phyloP scores from a whole-genome alignment of 2,888 invertebrate genomes.

The Marronus borbonicus region DNA sequence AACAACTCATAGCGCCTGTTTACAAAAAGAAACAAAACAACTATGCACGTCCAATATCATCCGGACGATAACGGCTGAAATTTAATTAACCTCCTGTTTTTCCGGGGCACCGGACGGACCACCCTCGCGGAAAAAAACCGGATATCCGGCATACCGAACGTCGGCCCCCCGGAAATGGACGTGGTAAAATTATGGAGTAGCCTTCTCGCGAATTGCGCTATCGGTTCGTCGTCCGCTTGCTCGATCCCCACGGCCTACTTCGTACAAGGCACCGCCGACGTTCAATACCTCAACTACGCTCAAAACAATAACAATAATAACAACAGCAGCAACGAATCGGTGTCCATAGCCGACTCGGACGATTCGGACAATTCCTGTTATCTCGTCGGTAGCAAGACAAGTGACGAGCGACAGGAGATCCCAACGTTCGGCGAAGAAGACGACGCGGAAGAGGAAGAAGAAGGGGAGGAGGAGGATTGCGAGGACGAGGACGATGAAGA shows the following conservation, averaged over 20 bases:
- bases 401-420: slow-evolving; percentile 10
- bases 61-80: slow-evolving; percentile 49
- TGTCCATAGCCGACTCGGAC: slow-evolving; percentile 26
- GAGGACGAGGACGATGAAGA: slow-evolving; percentile 49
- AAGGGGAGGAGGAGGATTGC: slow-evolving; percentile 51
- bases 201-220: slow-evolving; percentile 55
- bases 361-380: slow-evolving; percentile 50
- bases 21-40: slow-evolving; percentile 54
- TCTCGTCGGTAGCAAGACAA: background rate
- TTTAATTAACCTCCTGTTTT: slow-evolving; percentile 43
- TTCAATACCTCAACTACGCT: slow-evolving; percentile 52
- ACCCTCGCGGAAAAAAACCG: background rate
- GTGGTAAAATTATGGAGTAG: slow-evolving; percentile 57
- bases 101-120: slow-evolving; percentile 2
- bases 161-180: slow-evolving; percentile 54
- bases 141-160: too few relatives aligned
- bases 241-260: slow-evolving; percentile 56
- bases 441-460: slow-evolving; percentile 53
- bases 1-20: slow-evolving; percentile 53
- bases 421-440: slow-evolving; percentile 46
- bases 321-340: slow-evolving; percentile 53
- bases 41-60: slow-evolving; percentile 50
- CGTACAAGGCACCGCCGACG: slow-evolving; percentile 54
- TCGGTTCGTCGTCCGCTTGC: slow-evolving; percentile 54
- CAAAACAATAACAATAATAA: slow-evolving; percentile 48